Evolutionary conservation across 2,888 invertebrate genomes (phyloP).

Genomic region (Dioctria rufipes): DNA sequence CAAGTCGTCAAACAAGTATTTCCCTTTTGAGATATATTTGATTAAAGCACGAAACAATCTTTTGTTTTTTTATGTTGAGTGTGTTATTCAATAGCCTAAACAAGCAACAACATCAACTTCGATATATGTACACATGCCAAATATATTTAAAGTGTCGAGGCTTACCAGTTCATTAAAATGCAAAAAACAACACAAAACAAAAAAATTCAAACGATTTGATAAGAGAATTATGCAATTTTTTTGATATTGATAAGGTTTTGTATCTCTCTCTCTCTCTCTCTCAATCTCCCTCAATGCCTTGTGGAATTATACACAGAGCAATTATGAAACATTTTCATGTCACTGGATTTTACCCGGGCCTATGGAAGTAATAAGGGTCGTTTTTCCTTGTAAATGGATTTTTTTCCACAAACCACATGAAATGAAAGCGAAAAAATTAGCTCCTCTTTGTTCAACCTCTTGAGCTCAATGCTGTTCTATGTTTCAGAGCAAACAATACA

Average conservation of each 20-base stretch:
- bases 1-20: background rate
- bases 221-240: background rate
- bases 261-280: too few species aligned
- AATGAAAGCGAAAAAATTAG: background rate
- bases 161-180: background rate
- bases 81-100: background rate
- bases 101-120: background rate
- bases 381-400: slow-evolving; percentile 3
- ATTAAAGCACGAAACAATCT: background rate
- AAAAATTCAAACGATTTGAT: background rate
- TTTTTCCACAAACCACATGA: background rate
- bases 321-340: too few species aligned
- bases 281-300: too few species aligned
- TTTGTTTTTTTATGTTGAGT: too few species aligned
- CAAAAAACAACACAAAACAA: background rate
- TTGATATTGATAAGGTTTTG: background rate
- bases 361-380: background rate
- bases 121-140: background rate
- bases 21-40: background rate
- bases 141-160: background rate
- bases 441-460: background rate
- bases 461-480: background rate
- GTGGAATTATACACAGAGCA: too few species aligned
- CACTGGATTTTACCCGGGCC: background rate
- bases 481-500: background rate